phyloP scores from a whole-genome alignment of 2,888 invertebrate genomes.

The Pherbina coryleti region DNA sequence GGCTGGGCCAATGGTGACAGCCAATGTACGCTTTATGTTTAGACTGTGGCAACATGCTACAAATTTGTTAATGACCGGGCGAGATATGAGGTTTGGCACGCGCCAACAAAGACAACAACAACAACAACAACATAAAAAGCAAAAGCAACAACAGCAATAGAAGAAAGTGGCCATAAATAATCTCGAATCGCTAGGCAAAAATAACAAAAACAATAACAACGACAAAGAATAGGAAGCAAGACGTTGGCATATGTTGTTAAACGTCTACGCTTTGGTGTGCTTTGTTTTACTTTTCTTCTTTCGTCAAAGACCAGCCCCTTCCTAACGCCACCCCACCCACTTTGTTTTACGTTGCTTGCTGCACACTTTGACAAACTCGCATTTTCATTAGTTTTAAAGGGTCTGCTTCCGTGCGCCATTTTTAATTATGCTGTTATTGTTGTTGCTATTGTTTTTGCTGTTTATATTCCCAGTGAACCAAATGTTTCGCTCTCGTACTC shows the following conservation, averaged over 20 bases:
- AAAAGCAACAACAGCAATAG: background rate
- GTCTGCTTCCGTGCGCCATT: background rate
- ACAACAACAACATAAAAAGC: background rate
- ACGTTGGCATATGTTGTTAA: too few species aligned
- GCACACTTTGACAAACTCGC: background rate
- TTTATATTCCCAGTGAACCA: background rate
- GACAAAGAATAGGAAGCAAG: too few species aligned
- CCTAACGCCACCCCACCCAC: too few species aligned
- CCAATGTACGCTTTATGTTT: background rate
- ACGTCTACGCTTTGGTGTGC: too few species aligned
- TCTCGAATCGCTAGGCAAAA: too few species aligned
- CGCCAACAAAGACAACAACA: background rate
- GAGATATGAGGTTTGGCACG: background rate
- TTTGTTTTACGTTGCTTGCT: too few species aligned
- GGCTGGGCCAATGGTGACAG: background rate
- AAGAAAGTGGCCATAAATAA: background rate
- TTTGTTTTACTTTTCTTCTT: too few species aligned
- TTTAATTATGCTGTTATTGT: background rate
- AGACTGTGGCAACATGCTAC: background rate
- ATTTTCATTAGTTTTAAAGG: slow-evolving; percentile 6
- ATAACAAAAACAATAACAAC: too few species aligned
- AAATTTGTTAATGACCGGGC: background rate
- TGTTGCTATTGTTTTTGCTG: background rate
- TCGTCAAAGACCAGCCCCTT: too few species aligned
- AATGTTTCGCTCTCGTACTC: too few species aligned